phyloP scores from a whole-genome alignment of 2,888 invertebrate species.

The Sthenelais limicola region DNA sequence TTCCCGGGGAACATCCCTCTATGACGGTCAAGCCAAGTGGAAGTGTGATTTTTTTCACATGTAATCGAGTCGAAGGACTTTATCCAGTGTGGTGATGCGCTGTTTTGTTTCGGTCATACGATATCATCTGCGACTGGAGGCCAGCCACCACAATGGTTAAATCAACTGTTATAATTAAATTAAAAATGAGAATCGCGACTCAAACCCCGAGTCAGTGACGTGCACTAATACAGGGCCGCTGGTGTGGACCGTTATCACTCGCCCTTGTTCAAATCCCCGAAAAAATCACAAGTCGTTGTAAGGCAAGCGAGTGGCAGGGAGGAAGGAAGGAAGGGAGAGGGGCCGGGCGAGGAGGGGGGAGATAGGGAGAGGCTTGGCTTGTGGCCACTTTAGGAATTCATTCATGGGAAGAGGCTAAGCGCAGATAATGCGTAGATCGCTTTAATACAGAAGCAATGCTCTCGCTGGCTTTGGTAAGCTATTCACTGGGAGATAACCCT shows the following conservation, averaged over 20 bases:
- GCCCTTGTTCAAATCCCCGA: no score
- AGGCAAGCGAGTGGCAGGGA: neutral
- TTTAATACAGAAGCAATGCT: no score
- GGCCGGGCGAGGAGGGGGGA: neutral
- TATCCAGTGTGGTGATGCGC: conserved; percentile 1
- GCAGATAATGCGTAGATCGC: no score
- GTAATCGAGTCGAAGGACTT: conserved; percentile 37
- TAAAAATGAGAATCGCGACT: conserved; percentile 25
- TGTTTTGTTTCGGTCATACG: conserved; percentile 23
- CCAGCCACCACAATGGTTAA: neutral
- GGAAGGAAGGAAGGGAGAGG: neutral
- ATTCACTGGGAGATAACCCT: no score
- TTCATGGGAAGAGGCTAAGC: no score
- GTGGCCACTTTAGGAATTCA: no score
- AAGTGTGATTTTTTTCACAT: conserved; percentile 25
- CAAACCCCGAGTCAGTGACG: neutral
- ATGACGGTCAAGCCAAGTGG: conserved; percentile 7
- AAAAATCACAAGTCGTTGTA: no score
- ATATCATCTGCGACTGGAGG: conserved; percentile 8
- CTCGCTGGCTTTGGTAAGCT: no score
- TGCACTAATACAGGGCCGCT: neutral
- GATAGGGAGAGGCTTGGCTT: neutral
- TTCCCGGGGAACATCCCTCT: conserved; percentile 20
- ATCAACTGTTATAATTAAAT: conserved; percentile 30
- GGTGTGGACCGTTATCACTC: no score